These are phyloP conservation scores for Cheirogaleus medius DNA, from an alignment of 2,113 vertebrate genomes.

Conservation along the genomic window DNA sequence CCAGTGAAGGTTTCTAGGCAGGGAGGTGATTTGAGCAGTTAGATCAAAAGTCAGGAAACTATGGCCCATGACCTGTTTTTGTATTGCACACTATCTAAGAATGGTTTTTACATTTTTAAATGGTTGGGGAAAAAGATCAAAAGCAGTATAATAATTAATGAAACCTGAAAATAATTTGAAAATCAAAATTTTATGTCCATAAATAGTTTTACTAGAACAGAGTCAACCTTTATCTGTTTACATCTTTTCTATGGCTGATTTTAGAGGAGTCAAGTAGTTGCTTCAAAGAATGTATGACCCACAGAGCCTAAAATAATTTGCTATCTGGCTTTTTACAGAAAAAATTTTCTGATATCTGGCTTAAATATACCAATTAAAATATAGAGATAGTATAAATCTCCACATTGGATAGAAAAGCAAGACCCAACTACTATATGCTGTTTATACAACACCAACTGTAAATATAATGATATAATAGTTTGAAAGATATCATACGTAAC, in stretches of 20 bases:
- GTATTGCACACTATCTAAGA: background rate
- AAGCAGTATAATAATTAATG: background rate
- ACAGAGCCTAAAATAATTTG: background rate
- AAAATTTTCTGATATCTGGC: background rate
- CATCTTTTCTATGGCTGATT: background rate
- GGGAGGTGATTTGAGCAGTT: background rate
- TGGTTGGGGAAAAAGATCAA: background rate
- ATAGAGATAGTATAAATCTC: background rate
- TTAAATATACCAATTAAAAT: background rate
- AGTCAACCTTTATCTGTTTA: background rate
- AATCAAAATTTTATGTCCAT: background rate
- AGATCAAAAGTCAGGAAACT: background rate
- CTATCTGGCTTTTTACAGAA: background rate
- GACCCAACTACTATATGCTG: background rate
- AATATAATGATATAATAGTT: background rate
- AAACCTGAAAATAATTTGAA: background rate
- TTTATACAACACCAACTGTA: background rate
- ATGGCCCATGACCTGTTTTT: background rate
- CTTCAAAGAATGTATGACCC: background rate
- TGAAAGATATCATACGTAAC: background rate
- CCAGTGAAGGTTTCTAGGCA: background rate
- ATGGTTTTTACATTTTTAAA: conserved; percentile 15
- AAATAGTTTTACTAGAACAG: background rate
- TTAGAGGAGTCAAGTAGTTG: background rate
- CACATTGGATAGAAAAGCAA: background rate